Base-by-base conservation (phyloP, 2,888 invertebrate species). In the Drosophila recens region DNA sequence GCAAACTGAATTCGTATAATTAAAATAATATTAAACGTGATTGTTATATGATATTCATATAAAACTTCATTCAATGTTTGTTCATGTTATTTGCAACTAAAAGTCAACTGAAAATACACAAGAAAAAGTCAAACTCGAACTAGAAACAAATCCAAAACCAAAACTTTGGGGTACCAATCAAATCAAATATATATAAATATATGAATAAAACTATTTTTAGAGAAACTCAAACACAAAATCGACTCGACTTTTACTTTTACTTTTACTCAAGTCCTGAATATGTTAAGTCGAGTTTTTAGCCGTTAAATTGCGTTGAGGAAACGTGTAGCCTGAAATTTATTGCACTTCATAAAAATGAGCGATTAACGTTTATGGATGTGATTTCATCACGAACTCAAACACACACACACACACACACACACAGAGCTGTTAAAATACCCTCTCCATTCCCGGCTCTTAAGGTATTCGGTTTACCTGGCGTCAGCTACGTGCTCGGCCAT, bases 11-110 rank as follows among this genome's bases (percentile, higher is more conserved):
- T 82, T 71, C 67, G 79, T 57, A 65, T 66, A 59, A 58, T 38
- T 58, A 53, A 46, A 57, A 71, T 57, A 57, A 71, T 57, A 70
- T 36, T 71, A 81, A 72, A 71, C 73, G 79, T 84, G 84, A 89
- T 84, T 84, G 76, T 87, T 90, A 89, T 89, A 89, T 89, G 89
- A 89, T 87, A 89, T 89, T 89, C 89, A 90, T 90, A 90, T 89
- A 85, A 77, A 76, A 79, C 74, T 78, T 80, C 79, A 73, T 69
- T 87, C 76, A 90, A 83, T 87, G 89, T 86, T 86, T 87, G 78
- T 89, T 86, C 87, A 88, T 83, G 87, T 90, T 86, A 86, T 73
- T 88, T 79, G 74, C 85, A 87, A 87, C 69, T 71, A 79, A 85
- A 79, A 85, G 43, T 58, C 27, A 69, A 88, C 66, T 78, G 62